Evolutionary conservation across 1,140 invertebrate genomes (phyloP).

Genomic region (Ctenoplectra terminalis): DNA sequence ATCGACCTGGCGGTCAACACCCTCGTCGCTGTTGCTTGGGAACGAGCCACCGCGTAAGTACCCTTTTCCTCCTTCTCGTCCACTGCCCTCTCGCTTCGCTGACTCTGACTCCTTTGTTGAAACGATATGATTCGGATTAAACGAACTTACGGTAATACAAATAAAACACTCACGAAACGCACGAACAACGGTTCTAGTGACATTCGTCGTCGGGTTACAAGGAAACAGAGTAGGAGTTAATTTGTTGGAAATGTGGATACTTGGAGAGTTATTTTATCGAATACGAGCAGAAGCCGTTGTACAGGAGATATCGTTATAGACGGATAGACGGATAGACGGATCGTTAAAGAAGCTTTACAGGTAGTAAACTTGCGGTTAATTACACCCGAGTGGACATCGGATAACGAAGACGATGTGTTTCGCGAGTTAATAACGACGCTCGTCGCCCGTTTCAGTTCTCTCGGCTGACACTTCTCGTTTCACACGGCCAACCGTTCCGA

Average conservation of each 20-base stretch:
- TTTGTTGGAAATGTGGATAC: no score
- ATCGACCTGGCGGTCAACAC: conserved; percentile 71
- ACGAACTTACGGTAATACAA: background rate
- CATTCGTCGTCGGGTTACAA: no score
- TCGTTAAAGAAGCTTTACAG: conserved; percentile 1
- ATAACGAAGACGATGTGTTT: background rate
- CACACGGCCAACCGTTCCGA: background rate
- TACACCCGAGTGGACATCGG: background rate
- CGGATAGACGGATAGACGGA: background rate
- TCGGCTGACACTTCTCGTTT: no score
- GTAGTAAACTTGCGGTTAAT: background rate
- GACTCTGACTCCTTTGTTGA: background rate
- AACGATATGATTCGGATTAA: background rate
- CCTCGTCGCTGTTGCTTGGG: conserved; percentile 72
- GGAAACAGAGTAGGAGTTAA: background rate
- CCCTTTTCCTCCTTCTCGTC: background rate
- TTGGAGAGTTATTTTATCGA: no score
- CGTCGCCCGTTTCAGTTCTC: background rate
- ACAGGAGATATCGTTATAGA: background rate
- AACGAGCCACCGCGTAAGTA: conserved; percentile 54
- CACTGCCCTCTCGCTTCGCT: no score
- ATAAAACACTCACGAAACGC: background rate
- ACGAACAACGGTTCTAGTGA: no score
- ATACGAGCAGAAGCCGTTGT: background rate
- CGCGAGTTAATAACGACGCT: background rate